Conservation (phyloP, 2,797 vertebrate species). For the Phyllotis vaccarum region DNA sequence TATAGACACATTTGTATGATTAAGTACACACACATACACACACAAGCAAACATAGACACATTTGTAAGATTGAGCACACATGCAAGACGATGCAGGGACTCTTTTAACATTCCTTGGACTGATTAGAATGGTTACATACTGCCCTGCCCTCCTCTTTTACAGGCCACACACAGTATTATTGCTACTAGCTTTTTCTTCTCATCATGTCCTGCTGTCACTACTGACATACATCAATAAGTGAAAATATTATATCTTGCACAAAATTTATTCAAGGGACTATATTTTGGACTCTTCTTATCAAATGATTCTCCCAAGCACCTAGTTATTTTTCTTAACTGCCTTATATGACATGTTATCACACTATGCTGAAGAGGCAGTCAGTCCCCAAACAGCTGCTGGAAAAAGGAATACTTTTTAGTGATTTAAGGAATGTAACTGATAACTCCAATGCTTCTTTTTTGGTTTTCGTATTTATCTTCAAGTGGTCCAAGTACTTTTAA, state of each 20-base stretch:
- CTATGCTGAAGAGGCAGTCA: not conserved
- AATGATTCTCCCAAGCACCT: not conserved
- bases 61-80: no score
- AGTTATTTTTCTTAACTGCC: not conserved
- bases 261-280: slow-evolving; percentile 25
- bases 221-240: not conserved
- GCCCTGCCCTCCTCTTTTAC: not conserved
- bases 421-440: not conserved
- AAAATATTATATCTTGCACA: not conserved
- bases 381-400: not conserved
- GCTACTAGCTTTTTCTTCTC: not conserved
- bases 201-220: not conserved
- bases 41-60: not conserved
- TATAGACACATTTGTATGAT: not conserved
- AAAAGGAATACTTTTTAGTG: not conserved
- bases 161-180: not conserved
- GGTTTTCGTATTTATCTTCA: slow-evolving; percentile 16
- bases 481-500: not conserved
- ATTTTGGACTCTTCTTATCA: not conserved
- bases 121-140: not conserved
- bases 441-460: not conserved
- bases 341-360: not conserved
- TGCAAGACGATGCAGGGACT: not conserved
- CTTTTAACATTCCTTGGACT: not conserved
- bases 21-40: not conserved